Base-by-base conservation (phyloP, 2,113 vertebrate genomes). In the Triplophysa dalaica region DNA sequence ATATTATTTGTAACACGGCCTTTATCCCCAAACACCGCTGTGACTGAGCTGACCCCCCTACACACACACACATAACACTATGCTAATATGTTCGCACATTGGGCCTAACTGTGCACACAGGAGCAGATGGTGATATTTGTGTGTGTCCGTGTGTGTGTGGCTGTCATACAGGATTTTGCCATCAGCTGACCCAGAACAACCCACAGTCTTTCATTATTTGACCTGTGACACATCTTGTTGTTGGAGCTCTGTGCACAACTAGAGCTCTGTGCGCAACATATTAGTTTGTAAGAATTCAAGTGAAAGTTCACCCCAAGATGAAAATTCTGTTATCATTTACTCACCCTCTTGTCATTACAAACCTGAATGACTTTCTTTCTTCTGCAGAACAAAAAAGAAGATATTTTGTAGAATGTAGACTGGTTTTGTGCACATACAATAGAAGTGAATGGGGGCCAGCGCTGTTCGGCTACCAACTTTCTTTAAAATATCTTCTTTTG, bases 71-170 rank as follows among this genome's bases (percentile, higher is more conserved):
- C 13, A 50, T 78, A 58, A 67, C 58, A 75, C 68, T 54, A 70
- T 61, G 80, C 0, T 82, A 70, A 2, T 67, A 22, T 58, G 70
- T 43, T 52, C 22, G 3, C 63, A 9, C 21, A 41, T 72, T 4
- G 81, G 80, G 77, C 85, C 73, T 45, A 65, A n/a, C 68, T 11
- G 41, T 2, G 41, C 66, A 48, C 58, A 41, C 22, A 33, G 3
- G 86, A 90, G 79, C 94, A 95, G 93, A 92, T 94, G 93, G 92
- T 83, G 81, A 80, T 50, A 43, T 81, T 63, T 62, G 48, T 63
- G 73, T 79, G 83, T 84, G 81, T 76, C 6, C 33, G 84, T 83
- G 22, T 50, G 63, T 7, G 84, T 83, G 22, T 50, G 64, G 26
- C 41, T 87, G 79, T 73, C 80, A 83, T 26, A 50, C 54, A 10